phyloP scores from a whole-genome alignment of 2,113 vertebrate genomes.

The Pedetes capensis region DNA sequence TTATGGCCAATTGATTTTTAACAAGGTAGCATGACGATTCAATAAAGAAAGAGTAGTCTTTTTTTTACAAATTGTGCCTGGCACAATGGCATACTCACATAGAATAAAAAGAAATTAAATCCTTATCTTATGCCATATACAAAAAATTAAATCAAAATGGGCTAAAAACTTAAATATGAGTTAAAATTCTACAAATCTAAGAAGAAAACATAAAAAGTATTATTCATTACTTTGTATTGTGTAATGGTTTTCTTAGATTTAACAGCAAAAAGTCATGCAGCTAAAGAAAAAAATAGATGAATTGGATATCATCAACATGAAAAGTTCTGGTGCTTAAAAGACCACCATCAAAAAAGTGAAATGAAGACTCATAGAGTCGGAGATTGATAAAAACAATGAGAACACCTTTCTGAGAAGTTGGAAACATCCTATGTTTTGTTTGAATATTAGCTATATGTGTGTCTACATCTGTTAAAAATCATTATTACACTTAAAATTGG shows the following conservation, averaged over 20 bases:
- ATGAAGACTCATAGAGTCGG: background rate
- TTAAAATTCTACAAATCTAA: background rate
- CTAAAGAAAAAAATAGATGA: background rate
- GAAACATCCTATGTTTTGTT: background rate
- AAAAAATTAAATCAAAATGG: background rate
- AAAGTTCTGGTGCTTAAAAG: background rate
- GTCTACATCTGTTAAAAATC: background rate
- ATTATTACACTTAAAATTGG: background rate
- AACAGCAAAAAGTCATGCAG: background rate
- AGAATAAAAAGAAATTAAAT: background rate
- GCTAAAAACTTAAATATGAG: background rate
- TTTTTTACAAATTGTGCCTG: background rate
- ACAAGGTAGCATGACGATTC: background rate
- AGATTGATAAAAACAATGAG: background rate
- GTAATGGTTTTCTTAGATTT: background rate
- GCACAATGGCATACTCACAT: background rate
- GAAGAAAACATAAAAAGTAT: background rate
- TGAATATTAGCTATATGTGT: background rate
- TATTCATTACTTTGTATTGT: background rate
- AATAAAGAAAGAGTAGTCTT: background rate
- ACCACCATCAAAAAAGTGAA: background rate
- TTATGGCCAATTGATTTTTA: background rate
- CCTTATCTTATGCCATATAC: background rate
- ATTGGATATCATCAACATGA: background rate
- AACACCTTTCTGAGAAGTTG: background rate